These are phyloP conservation scores for Athrips mouffetella DNA, from an alignment of 2,888 invertebrate genomes.

Conservation along the genomic window DNA sequence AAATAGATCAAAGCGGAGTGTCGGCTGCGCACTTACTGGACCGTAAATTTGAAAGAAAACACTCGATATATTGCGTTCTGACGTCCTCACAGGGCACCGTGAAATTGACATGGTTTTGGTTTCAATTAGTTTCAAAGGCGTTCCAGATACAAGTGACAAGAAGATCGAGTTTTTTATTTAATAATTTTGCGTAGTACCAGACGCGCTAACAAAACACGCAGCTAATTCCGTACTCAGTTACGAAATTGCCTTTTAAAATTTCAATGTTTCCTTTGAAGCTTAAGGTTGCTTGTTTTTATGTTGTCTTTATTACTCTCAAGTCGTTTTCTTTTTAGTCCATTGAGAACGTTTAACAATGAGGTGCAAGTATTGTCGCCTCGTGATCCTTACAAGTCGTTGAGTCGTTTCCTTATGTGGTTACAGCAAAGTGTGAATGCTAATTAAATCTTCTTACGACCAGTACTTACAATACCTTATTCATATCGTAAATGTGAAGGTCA, in stretches of 20 bases:
- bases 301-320: constrained; percentile 1
- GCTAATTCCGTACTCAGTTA: constrained; percentile 11
- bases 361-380: constrained; percentile 7
- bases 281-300: constrained; percentile 8
- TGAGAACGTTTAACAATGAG: constrained; percentile 4
- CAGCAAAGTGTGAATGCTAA: constrained; percentile 1
- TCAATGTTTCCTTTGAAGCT: constrained; percentile 2
- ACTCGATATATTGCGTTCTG: constrained; percentile 35
- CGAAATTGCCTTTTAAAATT: constrained; percentile 1
- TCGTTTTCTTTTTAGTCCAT: constrained; percentile 2
- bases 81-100: constrained; percentile 29
- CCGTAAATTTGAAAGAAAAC: constrained; percentile 48
- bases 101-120: constrained; percentile 34
- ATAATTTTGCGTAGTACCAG: neutral
- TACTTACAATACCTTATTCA: constrained; percentile 7
- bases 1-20: constrained; percentile 48
- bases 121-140: constrained; percentile 8
- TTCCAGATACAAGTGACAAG: constrained; percentile 2
- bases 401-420: constrained; percentile 6
- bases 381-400: neutral
- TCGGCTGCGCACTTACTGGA: constrained; percentile 35
- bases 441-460: constrained; percentile 2
- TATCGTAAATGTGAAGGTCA: constrained; percentile 6
- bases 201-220: neutral
- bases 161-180: neutral